Evolutionary conservation across 2,797 vertebrate genomes (phyloP).

Genomic region (Mus caroli): DNA sequence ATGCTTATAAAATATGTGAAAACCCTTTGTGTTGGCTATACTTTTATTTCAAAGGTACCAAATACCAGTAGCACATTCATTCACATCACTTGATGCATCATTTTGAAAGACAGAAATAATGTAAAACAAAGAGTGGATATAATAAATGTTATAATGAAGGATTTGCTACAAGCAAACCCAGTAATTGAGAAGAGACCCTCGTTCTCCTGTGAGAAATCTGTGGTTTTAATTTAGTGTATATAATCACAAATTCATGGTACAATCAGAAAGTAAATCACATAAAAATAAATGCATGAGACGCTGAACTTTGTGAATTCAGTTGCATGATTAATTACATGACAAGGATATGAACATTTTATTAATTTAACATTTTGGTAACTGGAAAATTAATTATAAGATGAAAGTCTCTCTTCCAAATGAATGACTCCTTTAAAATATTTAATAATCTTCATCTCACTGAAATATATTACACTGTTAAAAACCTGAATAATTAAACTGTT

Average conservation of each 20-base stretch:
- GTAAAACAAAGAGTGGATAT: neutral
- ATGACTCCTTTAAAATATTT: conserved; percentile 74
- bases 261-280: conserved; percentile 30
- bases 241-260: neutral
- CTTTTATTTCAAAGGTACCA: conserved; percentile 1
- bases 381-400: conserved; percentile 75
- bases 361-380: conserved; percentile 76
- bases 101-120: conserved; percentile 31
- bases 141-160: neutral
- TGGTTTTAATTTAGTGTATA: conserved; percentile 21
- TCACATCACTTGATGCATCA: conserved; percentile 3
- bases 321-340: conserved; percentile 77
- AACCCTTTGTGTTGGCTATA: conserved; percentile 1
- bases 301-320: conserved; percentile 42
- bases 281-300: conserved; percentile 61
- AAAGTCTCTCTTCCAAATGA: conserved; percentile 77
- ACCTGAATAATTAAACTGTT: conserved; percentile 72
- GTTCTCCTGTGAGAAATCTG: neutral
- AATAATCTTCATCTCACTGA: conserved; percentile 73
- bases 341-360: conserved; percentile 76
- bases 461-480: conserved; percentile 75
- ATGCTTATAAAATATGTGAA: conserved; percentile 6
- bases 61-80: neutral
- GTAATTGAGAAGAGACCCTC: neutral
- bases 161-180: conserved; percentile 14